Conservation (phyloP, 2,797 vertebrate species). For the Aotus griseimembra region DNA sequence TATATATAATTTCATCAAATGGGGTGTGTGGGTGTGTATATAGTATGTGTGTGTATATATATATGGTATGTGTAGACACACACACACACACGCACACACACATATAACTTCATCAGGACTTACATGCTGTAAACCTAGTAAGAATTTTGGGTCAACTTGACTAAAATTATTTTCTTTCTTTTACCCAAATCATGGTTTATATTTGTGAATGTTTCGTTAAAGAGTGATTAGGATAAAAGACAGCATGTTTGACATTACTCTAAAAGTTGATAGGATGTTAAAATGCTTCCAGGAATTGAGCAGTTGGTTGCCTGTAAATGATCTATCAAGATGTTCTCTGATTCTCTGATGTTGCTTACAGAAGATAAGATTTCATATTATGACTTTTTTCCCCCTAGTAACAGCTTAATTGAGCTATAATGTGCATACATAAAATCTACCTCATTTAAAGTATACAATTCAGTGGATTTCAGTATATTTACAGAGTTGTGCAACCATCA, state of each 20-base stretch:
- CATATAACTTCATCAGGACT: neutral
- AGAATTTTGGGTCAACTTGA: slow-evolving; percentile 34
- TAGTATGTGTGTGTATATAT: no score
- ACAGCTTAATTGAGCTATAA: neutral
- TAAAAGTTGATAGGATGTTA: neutral
- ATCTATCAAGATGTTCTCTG: neutral
- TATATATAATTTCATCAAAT: no score
- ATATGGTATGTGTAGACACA: no score
- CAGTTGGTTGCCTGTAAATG: neutral
- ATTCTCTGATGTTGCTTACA: neutral
- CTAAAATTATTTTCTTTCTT: slow-evolving; percentile 17
- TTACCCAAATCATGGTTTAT: slow-evolving; percentile 1
- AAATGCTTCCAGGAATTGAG: neutral
- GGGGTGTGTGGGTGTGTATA: no score
- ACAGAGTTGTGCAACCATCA: neutral
- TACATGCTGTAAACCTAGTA: neutral
- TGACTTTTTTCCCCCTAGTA: neutral
- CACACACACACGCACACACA: no score
- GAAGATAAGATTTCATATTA: neutral
- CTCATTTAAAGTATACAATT: neutral
- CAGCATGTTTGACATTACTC: neutral
- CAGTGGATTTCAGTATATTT: neutral
- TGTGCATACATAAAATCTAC: neutral
- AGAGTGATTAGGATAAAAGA: neutral
- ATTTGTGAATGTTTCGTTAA: neutral